phyloP scores from a whole-genome alignment of 2,797 vertebrate species.

The Galagoides demidoff region DNA sequence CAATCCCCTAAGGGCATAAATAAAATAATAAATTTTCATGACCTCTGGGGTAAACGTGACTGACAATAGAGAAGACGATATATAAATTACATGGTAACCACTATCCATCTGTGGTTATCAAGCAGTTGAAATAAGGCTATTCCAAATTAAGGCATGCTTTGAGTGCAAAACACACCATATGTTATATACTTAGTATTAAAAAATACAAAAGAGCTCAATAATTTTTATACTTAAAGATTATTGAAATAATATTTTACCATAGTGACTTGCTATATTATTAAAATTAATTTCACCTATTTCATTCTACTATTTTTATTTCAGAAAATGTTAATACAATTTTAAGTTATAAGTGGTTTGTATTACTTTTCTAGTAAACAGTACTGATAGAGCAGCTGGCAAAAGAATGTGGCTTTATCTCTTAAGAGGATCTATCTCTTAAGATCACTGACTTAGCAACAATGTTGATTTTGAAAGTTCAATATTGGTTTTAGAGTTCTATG shows the following conservation, averaged over 20 bases:
- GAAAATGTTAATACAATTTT: not conserved
- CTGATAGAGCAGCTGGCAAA: not conserved
- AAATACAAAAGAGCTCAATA: not conserved
- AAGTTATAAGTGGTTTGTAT: not conserved
- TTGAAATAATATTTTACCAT: not conserved
- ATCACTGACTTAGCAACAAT: not conserved
- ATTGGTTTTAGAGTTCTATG: not conserved
- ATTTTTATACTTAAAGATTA: not conserved
- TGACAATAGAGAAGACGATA: not conserved
- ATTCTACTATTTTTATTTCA: not conserved
- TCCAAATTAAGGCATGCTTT: not conserved
- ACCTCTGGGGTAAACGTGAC: not conserved
- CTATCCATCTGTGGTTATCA: not conserved
- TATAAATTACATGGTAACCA: not conserved
- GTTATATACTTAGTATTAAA: not conserved
- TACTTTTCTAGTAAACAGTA: not conserved
- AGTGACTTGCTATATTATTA: not conserved
- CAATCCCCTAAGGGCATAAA: not conserved
- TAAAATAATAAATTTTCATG: not conserved
- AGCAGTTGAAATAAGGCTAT: not conserved
- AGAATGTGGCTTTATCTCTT: not conserved
- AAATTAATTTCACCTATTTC: not conserved
- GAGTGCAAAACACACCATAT: not conserved
- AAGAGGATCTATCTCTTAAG: not conserved
- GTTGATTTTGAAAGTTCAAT: constrained; percentile 23